These are phyloP conservation scores for Eupithecia abbreviata DNA, from an alignment of 2,888 invertebrate genomes.

Conservation along the genomic window DNA sequence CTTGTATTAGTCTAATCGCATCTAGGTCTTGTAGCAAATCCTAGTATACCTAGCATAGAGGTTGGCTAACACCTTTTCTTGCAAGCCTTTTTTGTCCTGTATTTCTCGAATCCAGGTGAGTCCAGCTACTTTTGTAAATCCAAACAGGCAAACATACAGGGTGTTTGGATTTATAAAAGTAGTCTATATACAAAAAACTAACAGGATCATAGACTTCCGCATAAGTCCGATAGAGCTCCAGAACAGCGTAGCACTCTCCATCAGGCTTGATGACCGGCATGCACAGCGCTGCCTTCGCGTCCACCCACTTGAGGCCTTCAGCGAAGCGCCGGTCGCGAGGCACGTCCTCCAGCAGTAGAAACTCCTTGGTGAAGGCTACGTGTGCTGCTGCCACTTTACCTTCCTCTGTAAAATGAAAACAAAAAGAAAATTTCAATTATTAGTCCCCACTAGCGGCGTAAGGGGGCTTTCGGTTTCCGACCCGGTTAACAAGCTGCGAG, in stretches of 20 bases:
- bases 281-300: constrained; percentile 83
- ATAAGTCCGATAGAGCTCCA: constrained; percentile 82
- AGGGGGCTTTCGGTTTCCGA: no score
- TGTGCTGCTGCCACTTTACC: constrained; percentile 83
- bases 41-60: no score
- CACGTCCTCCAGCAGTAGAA: constrained; percentile 81
- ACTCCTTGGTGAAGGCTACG: constrained; percentile 83
- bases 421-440: not conserved
- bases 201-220: constrained; percentile 68
- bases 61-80: no score
- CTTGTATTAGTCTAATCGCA: no score
- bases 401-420: constrained; percentile 58
- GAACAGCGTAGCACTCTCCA: constrained; percentile 83
- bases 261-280: constrained; percentile 85
- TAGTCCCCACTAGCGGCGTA: no score
- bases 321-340: constrained; percentile 83
- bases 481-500: no score
- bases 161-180: no score
- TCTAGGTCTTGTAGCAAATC: no score
- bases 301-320: constrained; percentile 82
- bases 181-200: constrained; percentile 39
- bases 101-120: no score
- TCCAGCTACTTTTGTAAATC: no score
- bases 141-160: no score
- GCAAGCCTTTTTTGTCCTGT: no score